Conservation (phyloP, 2,888 invertebrate species). For the Oligia latruncula region DNA sequence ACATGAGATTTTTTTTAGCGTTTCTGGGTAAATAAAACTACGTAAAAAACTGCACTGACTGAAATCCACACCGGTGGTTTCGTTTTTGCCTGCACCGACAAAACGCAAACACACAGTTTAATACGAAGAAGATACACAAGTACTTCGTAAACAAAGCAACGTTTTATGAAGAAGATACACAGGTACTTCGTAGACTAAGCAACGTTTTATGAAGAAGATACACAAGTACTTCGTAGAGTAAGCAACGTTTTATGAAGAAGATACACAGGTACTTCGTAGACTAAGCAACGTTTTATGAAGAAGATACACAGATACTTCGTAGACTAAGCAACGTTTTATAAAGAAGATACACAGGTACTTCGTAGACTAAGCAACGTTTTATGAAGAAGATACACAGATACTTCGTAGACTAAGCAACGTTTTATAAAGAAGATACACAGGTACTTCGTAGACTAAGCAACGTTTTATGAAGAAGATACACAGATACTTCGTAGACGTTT, state of each 20-base stretch:
- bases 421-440: too few relatives aligned
- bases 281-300: not conserved
- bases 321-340: too few relatives aligned
- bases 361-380: not conserved
- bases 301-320: too few relatives aligned
- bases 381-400: not conserved
- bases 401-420: too few relatives aligned
- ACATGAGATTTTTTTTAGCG: not conserved
- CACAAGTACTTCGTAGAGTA: not conserved
- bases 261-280: not conserved
- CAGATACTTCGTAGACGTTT: not conserved
- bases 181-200: too few relatives aligned
- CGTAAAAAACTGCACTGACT: conserved; percentile 9
- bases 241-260: not conserved
- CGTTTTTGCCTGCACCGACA: conserved; percentile 12
- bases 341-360: not conserved
- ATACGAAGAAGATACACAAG: not conserved
- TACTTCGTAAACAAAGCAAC: not conserved
- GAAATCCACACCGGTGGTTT: conserved; percentile 7
- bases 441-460: too few relatives aligned
- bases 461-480: not conserved
- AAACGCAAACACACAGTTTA: not conserved
- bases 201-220: too few relatives aligned
- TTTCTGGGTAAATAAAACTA: conserved; percentile 7
- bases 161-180: not conserved